phyloP scores from a whole-genome alignment of 2,888 invertebrate genomes.

The Troides oblongomaculatus region DNA sequence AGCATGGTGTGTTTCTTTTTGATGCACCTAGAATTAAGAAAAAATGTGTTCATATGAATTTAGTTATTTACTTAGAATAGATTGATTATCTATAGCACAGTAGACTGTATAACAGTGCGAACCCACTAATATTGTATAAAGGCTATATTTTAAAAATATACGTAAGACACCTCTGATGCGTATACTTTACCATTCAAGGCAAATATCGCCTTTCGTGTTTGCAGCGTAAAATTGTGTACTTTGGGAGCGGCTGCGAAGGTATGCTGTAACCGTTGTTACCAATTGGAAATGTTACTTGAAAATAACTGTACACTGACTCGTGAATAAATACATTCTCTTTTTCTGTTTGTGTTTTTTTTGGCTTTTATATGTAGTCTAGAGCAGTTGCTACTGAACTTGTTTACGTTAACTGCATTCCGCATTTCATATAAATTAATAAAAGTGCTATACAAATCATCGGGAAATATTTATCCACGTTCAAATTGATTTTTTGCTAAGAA shows the following conservation, averaged over 20 bases:
- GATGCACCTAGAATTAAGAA: conserved; percentile 71
- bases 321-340: conserved; percentile 24
- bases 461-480: too few relatives aligned
- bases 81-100: conserved; percentile 50
- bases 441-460: too few relatives aligned
- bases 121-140: conserved; percentile 39
- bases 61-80: conserved; percentile 68
- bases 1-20: conserved; percentile 59
- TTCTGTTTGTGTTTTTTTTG: conserved; percentile 8
- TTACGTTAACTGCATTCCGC: too few relatives aligned
- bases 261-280: conserved; percentile 12
- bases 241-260: conserved; percentile 7
- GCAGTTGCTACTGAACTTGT: neutral
- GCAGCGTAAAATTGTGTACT: conserved; percentile 12
- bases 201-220: neutral
- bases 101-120: conserved; percentile 75
- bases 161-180: conserved; percentile 14
- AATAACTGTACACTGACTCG: conserved; percentile 23
- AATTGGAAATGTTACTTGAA: conserved; percentile 10
- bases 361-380: neutral
- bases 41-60: conserved; percentile 80
- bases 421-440: too few relatives aligned
- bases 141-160: conserved; percentile 22
- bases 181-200: conserved; percentile 10
- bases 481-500: too few relatives aligned